Conservation (phyloP, 2,797 vertebrate genomes). For the Crax fasciolata region DNA sequence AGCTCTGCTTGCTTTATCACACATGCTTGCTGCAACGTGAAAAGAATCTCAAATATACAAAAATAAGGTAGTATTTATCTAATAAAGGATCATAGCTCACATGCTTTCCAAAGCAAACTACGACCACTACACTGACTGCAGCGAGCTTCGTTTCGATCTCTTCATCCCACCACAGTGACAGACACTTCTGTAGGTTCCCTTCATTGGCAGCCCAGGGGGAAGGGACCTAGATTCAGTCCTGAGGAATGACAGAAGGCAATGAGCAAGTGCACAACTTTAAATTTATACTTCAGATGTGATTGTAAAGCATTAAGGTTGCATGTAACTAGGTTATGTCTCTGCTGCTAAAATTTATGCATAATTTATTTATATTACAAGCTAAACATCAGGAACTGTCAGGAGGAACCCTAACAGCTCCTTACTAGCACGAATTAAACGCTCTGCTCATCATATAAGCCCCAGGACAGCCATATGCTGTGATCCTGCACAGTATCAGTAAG, state of each 20-base stretch:
- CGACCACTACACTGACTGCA: neutral
- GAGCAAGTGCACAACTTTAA: constrained; percentile 51
- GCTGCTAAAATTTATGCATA: constrained; percentile 76
- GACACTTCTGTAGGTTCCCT: neutral
- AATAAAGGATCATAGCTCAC: neutral
- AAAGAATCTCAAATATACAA: neutral
- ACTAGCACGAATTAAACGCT: constrained; percentile 69
- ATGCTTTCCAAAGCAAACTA: neutral
- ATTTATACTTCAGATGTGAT: constrained; percentile 53
- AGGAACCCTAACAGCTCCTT: constrained; percentile 67
- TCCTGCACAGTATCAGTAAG: constrained; percentile 60
- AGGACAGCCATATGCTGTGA: constrained; percentile 76
- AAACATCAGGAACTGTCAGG: constrained; percentile 76
- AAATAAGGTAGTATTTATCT: neutral
- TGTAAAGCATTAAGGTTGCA: constrained; percentile 71
- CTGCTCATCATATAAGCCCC: constrained; percentile 70
- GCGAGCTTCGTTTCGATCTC: neutral
- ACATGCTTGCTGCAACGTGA: neutral
- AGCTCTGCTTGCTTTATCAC: neutral
- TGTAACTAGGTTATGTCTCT: constrained; percentile 75
- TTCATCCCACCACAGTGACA: neutral
- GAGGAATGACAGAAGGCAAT: constrained; percentile 37
- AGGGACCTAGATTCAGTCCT: constrained; percentile 16
- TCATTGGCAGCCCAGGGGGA: neutral
- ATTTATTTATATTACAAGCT: constrained; percentile 78